These are phyloP conservation scores for Aix galericulata DNA, from an alignment of 2,113 vertebrate species.

Conservation along the genomic window DNA sequence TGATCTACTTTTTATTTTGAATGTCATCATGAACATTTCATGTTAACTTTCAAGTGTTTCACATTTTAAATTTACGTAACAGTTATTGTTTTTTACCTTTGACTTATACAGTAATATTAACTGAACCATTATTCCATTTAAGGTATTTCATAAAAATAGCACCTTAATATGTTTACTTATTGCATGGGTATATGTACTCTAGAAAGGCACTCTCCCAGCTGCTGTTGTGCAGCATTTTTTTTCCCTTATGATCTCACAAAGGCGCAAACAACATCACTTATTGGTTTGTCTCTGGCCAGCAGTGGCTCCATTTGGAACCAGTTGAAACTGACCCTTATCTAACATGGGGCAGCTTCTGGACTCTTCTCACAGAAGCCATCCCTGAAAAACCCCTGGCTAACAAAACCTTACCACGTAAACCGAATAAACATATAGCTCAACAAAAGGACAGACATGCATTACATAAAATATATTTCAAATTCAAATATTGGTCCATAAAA, in stretches of 20 bases:
- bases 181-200: neutral
- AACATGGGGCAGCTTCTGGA: too few relatives aligned
- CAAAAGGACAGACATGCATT: neutral
- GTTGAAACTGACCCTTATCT: too few relatives aligned
- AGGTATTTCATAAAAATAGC: conserved; percentile 14
- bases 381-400: too few relatives aligned
- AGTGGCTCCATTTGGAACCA: too few relatives aligned
- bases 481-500: neutral
- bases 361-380: too few relatives aligned
- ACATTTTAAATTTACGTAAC: neutral
- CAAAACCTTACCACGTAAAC: too few relatives aligned
- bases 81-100: neutral
- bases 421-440: neutral
- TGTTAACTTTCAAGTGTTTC: neutral
- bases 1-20: neutral
- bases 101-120: neutral
- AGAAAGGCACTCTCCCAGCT: neutral
- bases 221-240: too few relatives aligned
- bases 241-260: too few relatives aligned
- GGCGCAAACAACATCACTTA: too few relatives aligned
- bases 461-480: neutral
- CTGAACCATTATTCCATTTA: neutral
- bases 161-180: neutral
- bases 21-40: neutral
- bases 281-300: too few relatives aligned